Evolutionary conservation across 1,140 invertebrate species (phyloP).

Genomic region (Sarcophaga peregrina): DNA sequence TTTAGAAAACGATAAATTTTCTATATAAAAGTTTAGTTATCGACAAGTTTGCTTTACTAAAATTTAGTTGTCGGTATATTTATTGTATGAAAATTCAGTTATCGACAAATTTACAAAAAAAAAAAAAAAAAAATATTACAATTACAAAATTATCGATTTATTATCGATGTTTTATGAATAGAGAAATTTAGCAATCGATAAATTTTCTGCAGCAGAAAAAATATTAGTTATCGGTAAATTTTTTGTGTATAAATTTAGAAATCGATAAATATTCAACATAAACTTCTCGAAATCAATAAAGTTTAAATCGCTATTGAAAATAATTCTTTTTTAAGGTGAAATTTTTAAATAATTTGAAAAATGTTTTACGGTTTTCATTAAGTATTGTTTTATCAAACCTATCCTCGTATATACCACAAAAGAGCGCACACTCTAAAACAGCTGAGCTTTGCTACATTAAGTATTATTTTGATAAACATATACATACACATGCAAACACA

Average conservation of each 20-base stretch:
- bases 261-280: no score
- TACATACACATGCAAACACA: neutral
- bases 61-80: neutral
- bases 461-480: constrained; percentile 29
- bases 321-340: no score
- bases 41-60: neutral
- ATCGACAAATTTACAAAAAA: neutral
- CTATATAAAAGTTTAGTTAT: neutral
- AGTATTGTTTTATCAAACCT: no score
- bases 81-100: neutral
- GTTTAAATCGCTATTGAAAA: no score
- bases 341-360: no score
- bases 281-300: no score
- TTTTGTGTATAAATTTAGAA: neutral
- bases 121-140: neutral
- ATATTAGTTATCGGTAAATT: neutral
- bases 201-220: neutral
- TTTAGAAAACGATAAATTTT: neutral
- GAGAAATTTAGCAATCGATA: neutral
- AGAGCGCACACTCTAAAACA: constrained; percentile 31
- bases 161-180: neutral
- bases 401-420: neutral
- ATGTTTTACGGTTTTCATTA: no score
- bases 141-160: neutral
- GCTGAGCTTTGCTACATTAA: constrained; percentile 35